These are phyloP conservation scores for Leptocoma aspasia DNA, from an alignment of 2,113 vertebrate genomes.

Conservation along the genomic window DNA sequence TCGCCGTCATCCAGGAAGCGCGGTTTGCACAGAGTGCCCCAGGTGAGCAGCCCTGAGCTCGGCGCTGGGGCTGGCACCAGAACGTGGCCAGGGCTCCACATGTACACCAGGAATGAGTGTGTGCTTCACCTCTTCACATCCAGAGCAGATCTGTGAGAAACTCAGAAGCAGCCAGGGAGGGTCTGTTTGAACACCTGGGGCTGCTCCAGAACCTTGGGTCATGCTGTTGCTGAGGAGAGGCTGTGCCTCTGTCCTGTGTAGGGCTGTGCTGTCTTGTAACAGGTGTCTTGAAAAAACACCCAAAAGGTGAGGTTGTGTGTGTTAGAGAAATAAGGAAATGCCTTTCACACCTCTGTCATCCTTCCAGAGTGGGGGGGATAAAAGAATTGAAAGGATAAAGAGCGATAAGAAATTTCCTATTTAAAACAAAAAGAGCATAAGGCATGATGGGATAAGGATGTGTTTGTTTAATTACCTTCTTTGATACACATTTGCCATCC, in stretches of 20 bases:
- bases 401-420: not conserved
- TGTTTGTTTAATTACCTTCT: not conserved
- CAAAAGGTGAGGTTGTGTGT: too few relatives aligned
- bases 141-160: not conserved
- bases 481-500: not conserved
- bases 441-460: not conserved
- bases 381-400: not conserved
- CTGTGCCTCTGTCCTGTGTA: not conserved
- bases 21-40: constrained; percentile 92
- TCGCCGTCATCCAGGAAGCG: constrained; percentile 93
- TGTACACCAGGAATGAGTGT: fast-evolving
- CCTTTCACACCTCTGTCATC: not conserved
- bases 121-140: not conserved
- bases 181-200: not conserved
- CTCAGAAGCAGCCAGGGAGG: fast-evolving
- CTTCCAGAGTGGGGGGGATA: not conserved
- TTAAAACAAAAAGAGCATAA: not conserved
- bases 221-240: not conserved
- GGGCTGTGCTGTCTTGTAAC: not conserved
- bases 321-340: not conserved
- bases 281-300: not conserved
- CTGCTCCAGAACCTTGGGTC: not conserved
- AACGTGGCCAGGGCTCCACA: fast-evolving
- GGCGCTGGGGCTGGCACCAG: not conserved
- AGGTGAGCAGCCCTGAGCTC: constrained; percentile 69